Conservation (phyloP, 92 coral and sea anemone genomes). For the Ricordea florida region DNA sequence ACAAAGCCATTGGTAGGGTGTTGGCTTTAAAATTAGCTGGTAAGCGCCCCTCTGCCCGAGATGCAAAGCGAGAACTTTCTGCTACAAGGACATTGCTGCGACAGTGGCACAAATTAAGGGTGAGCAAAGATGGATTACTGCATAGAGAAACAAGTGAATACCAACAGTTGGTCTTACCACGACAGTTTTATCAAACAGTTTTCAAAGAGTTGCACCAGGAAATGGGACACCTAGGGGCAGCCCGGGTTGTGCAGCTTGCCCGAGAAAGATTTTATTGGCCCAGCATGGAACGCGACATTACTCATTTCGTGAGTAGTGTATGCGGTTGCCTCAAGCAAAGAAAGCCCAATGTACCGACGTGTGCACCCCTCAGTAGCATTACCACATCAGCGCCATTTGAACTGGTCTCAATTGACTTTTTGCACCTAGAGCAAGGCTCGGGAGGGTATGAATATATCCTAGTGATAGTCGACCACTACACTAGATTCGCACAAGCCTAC, state of each 20-base stretch:
- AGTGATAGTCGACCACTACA: conserved; percentile 32
- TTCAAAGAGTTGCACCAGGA: conserved; percentile 41
- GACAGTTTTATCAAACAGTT: neutral
- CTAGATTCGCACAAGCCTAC: conserved; percentile 43
- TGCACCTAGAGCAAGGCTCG: conserved; percentile 44
- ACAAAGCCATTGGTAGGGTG: conserved; percentile 22
- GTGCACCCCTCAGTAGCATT: too few relatives aligned
- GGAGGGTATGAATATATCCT: conserved; percentile 42
- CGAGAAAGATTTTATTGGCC: conserved; percentile 62
- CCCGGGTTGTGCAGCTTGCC: conserved; percentile 32
- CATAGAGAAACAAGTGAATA: conserved; percentile 5
- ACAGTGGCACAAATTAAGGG: too few relatives aligned
- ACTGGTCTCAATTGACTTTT: conserved; percentile 40
- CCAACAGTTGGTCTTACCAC: neutral
- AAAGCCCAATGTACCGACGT: too few relatives aligned
- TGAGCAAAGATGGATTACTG: neutral
- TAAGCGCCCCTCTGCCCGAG: conserved; percentile 3
- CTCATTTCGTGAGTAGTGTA: conserved; percentile 22
- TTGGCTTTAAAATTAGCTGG: conserved; percentile 14
- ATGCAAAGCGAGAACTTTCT: too few relatives aligned
- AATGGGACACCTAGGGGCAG: conserved; percentile 55
- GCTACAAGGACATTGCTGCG: too few relatives aligned
- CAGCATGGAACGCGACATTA: conserved; percentile 35
- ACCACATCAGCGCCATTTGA: conserved; percentile 39
- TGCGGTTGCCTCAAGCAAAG: conserved; percentile 13